Conservation (phyloP, 2,113 vertebrate genomes). For the Notarius lentiginosus region DNA sequence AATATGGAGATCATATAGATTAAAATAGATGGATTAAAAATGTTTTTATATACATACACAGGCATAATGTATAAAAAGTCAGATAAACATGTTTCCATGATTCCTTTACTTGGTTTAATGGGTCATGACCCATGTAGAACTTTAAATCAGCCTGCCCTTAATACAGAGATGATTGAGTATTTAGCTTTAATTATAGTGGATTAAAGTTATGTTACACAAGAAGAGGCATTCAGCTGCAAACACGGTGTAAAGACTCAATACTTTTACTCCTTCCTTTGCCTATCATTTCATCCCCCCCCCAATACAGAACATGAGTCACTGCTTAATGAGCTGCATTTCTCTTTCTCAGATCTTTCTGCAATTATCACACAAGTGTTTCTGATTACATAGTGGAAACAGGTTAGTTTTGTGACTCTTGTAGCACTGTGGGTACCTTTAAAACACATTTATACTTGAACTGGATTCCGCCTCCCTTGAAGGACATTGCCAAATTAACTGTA, state of each 20-base stretch:
- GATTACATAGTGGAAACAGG: not conserved
- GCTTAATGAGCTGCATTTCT: not conserved
- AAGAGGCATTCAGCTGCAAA: not conserved
- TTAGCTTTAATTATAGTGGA: not conserved
- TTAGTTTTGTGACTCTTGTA: not conserved
- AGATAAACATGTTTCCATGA: conserved; percentile 46
- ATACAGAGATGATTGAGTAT: not conserved
- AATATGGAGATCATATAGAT: conserved; percentile 65
- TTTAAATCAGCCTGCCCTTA: not conserved
- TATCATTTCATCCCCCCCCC: not conserved
- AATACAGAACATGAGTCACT: not conserved
- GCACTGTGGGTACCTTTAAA: not conserved
- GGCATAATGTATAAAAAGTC: conserved; percentile 61
- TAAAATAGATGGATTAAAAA: conserved; percentile 67
- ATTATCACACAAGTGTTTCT: not conserved
- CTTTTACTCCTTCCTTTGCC: not conserved
- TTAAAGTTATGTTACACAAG: no score
- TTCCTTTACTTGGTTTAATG: conserved; percentile 35
- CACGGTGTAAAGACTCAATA: not conserved
- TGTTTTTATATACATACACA: conserved; percentile 70
- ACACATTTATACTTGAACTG: not conserved
- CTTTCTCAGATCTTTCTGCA: not conserved
- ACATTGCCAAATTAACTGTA: not conserved
- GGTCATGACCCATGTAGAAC: conserved; percentile 1
- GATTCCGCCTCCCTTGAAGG: not conserved